Conservation (phyloP, 1,140 invertebrate species). For the Drosophila pseudoobscura region DNA sequence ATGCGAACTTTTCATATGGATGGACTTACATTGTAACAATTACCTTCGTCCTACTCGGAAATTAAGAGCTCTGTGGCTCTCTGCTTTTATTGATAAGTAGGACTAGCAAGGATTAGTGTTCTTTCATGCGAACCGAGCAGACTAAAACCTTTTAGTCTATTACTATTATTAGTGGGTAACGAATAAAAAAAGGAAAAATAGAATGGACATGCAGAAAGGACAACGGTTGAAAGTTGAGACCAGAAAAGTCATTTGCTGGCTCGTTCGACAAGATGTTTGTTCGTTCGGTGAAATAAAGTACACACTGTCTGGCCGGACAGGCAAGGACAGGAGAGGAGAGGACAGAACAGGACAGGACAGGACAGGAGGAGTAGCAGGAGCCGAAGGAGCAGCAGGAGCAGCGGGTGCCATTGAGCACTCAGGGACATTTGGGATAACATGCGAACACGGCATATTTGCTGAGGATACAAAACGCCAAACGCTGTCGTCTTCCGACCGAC, state of each 20-base stretch:
- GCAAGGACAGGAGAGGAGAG: neutral
- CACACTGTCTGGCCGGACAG: conserved; percentile 53
- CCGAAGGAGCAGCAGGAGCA: conserved; percentile 3
- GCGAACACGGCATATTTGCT: conserved; percentile 77
- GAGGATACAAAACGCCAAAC: conserved; percentile 76
- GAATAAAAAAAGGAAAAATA: conserved; percentile 24
- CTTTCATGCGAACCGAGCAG: too few relatives aligned
- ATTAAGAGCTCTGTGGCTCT: too few relatives aligned
- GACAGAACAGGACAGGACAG: neutral
- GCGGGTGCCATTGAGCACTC: conserved; percentile 57
- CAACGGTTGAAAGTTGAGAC: conserved; percentile 64
- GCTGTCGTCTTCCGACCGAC: conserved; percentile 54
- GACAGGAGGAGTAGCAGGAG: neutral
- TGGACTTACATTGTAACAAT: too few relatives aligned
- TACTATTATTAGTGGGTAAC: neutral
- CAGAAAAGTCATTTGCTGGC: conserved; percentile 81
- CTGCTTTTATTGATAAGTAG: too few relatives aligned
- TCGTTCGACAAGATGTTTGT: conserved; percentile 83
- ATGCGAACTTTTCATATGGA: too few relatives aligned
- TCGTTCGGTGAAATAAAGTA: conserved; percentile 82
- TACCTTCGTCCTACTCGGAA: too few relatives aligned
- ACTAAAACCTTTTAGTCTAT: too few relatives aligned
- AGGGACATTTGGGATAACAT: conserved; percentile 77
- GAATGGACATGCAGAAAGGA: conserved; percentile 55
- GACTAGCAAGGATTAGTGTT: too few relatives aligned